Conservation (phyloP, 2,113 vertebrate genomes). For the Pavo muticus region DNA sequence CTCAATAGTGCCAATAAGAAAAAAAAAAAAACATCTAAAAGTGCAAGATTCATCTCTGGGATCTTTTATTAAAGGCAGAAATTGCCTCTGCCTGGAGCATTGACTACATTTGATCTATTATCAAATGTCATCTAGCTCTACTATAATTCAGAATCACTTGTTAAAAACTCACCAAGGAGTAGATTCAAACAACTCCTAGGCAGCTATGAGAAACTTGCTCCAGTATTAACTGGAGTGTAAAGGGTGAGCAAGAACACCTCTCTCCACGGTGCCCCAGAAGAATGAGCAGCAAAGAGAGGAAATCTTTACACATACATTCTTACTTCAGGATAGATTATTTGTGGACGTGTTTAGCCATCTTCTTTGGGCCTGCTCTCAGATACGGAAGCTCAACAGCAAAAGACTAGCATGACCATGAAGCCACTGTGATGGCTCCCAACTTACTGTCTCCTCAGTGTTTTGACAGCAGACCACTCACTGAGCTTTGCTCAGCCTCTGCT, state of each 20-base stretch:
- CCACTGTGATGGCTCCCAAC: accelerated
- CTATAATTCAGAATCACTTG: conserved; percentile 1
- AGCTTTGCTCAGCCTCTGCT: neutral
- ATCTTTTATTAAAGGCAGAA: neutral
- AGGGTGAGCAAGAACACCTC: neutral
- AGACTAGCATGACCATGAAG: neutral
- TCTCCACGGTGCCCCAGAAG: neutral
- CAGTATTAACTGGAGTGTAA: neutral
- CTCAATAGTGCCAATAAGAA: neutral
- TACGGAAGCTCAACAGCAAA: neutral
- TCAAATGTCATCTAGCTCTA: neutral
- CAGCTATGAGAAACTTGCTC: neutral
- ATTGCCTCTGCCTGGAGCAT: neutral
- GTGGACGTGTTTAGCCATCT: neutral
- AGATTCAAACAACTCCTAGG: neutral
- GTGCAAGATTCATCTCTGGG: neutral
- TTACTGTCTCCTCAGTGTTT: neutral
- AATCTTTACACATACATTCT: accelerated
- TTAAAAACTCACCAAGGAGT: neutral
- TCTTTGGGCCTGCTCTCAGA: neutral
- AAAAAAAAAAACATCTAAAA: neutral
- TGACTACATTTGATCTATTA: conserved; percentile 12
- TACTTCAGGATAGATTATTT: neutral
- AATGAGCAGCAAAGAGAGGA: neutral
- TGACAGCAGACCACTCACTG: neutral